These are phyloP conservation scores for Tonatia bakeri DNA, from an alignment of 2,113 vertebrate species.

Conservation along the genomic window DNA sequence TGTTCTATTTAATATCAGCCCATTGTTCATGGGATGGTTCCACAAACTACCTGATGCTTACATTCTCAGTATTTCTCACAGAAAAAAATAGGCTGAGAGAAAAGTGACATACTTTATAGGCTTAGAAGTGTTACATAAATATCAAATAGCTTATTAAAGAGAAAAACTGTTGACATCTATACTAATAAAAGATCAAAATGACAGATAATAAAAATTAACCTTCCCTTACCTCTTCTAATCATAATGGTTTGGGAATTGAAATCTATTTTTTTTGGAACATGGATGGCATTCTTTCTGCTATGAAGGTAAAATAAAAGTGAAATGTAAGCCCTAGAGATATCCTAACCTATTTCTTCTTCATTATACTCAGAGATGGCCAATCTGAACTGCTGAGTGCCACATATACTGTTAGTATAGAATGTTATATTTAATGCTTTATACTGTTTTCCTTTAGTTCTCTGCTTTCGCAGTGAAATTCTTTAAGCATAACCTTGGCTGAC, in stretches of 20 bases:
- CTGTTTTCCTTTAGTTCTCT: not conserved
- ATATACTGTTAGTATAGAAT: not conserved
- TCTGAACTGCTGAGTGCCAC: not conserved
- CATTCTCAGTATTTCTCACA: not conserved
- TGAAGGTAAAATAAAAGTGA: not conserved
- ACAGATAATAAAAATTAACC: constrained; percentile 21
- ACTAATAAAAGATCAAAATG: constrained; percentile 4
- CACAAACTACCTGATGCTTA: not conserved
- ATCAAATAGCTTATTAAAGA: not conserved
- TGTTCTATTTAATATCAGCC: not conserved
- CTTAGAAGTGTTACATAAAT: not conserved
- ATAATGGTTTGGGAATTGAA: not conserved
- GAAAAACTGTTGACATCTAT: not conserved
- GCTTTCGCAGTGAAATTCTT: not conserved
- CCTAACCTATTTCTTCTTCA: not conserved
- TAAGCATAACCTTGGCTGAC: not conserved
- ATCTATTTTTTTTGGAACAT: not conserved
- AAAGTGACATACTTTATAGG: not conserved
- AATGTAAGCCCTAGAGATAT: not conserved
- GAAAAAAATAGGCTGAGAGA: constrained; percentile 9
- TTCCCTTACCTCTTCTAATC: not conserved
- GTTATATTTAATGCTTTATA: not conserved
- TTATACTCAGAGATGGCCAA: not conserved
- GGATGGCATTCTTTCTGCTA: not conserved
- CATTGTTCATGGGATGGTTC: not conserved